Evolutionary conservation across 2,113 vertebrate species (phyloP).

Genomic region (Eulemur macaco): DNA sequence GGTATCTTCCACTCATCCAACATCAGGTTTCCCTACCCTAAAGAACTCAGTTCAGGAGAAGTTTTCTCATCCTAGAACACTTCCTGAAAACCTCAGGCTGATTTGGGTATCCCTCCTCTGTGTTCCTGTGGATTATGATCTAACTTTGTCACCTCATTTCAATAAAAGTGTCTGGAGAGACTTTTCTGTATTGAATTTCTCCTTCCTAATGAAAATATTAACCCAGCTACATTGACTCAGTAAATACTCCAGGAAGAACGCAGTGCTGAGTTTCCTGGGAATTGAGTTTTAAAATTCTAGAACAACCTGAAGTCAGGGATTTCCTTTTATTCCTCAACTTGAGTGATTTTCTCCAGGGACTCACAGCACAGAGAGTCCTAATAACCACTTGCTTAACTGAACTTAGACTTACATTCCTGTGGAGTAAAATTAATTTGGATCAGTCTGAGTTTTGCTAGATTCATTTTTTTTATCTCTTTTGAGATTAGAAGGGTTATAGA

Average conservation of each 20-base stretch:
- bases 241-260: neutral
- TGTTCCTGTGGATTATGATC: neutral
- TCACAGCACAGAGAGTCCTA: neutral
- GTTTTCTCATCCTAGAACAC: neutral
- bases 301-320: slow-evolving; percentile 7
- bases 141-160: neutral
- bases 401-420: neutral
- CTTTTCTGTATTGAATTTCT: slow-evolving; percentile 40
- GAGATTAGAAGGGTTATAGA: neutral
- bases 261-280: slow-evolving; percentile 7
- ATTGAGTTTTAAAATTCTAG: slow-evolving; percentile 32
- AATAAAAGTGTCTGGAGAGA: neutral
- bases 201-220: slow-evolving; percentile 49
- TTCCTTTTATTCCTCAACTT: slow-evolving; percentile 1
- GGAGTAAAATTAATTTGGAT: slow-evolving; percentile 38
- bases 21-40: neutral
- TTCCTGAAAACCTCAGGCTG: neutral
- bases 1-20: neutral
- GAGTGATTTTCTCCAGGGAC: slow-evolving; percentile 2
- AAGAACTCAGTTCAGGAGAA: neutral
- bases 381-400: slow-evolving; percentile 31
- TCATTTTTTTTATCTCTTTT: neutral
- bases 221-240: slow-evolving; percentile 41
- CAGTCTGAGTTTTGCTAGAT: neutral
- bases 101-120: neutral